Percentiles rank a stretch among this genome's conserved stretches.
These are phyloP conservation scores for Eubasilissa regina DNA, from an alignment of 1,140 invertebrate species.

Conservation along the genomic window DNA sequence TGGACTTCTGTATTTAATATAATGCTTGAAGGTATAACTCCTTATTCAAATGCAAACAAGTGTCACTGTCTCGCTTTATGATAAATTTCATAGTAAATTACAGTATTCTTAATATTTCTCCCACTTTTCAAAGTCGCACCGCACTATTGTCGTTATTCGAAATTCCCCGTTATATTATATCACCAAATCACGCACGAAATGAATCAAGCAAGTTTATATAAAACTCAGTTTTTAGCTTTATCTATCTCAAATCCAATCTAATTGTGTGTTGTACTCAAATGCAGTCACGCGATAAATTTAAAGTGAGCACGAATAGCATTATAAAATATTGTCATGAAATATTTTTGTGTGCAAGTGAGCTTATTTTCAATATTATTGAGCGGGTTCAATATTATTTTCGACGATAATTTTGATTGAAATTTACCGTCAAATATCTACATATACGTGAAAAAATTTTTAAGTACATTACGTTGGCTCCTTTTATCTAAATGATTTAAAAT, in stretches of 20 bases:
- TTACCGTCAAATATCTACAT: too few relatives aligned
- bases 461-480: too few relatives aligned
- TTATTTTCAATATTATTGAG: too few relatives aligned
- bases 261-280: constrained; percentile 44
- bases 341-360: background rate
- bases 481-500: too few relatives aligned
- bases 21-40: background rate
- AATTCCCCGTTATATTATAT: constrained; percentile 48
- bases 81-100: background rate
- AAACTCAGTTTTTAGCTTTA: constrained; percentile 40
- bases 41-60: constrained; percentile 17
- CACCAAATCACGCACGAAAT: constrained; percentile 49
- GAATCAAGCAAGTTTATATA: constrained; percentile 41
- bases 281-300: constrained; percentile 38
- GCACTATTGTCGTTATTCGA: background rate
- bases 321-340: constrained; percentile 21
- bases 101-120: constrained; percentile 2
- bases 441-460: too few relatives aligned
- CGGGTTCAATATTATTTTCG: too few relatives aligned
- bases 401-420: too few relatives aligned
- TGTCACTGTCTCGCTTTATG: background rate
- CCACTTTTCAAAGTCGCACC: constrained; percentile 30
- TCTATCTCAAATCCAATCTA: constrained; percentile 44
- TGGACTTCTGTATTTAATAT: too few relatives aligned
- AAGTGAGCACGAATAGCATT: constrained; percentile 12